Evolutionary conservation across 2,797 vertebrate genomes (phyloP), one percentile per base, ranked within the genome.

Genomic region (Liparis tanakae): DNA sequence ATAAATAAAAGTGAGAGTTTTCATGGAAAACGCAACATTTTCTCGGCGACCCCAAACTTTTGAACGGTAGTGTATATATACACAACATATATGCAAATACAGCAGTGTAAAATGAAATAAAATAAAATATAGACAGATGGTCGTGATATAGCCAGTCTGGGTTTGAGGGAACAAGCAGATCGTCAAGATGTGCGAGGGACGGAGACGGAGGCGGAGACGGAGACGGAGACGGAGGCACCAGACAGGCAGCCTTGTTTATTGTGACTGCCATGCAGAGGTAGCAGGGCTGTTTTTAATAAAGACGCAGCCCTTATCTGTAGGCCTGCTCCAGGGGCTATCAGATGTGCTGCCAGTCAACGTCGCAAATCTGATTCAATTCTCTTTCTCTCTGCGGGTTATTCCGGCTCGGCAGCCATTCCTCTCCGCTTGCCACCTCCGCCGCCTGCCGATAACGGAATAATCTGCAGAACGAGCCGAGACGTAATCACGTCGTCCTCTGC

Each of bases 261-360:
- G 86, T 76, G 84, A 89, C 88, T 91, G 87, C 87, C 59, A 67
- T 79, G 84, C 81, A n/a, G 85, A 76, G 87, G 88, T 76, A 87
- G 85, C 83, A 65, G 78, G 83, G 76, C 81, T 88, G 89, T 92
- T 93, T 93, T 92, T 94, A 87, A 93, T 91, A 93, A 91, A 90
- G 87, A 90, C 67, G 74, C 78, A 67, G 69, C 8, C 82, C 92
- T 94, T 93, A 94, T 94, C 93, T 92, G 72, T 78, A 46, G 87
- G 84, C 85, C 87, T 87, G 88, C 89, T 91, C 85, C 85, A 82
- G 82, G 77, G 88, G 84, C 91, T 91, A 94, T 95, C 93, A 91
- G 93, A 94, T 93, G 85, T 79, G 86, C 88, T 89, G 90, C 88
- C 91, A 93, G 88, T 94, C 93, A 94, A 83, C 86, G 63, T 80